Conservation (phyloP, 2,888 invertebrate species). For the Lasioglossum villosulum region DNA sequence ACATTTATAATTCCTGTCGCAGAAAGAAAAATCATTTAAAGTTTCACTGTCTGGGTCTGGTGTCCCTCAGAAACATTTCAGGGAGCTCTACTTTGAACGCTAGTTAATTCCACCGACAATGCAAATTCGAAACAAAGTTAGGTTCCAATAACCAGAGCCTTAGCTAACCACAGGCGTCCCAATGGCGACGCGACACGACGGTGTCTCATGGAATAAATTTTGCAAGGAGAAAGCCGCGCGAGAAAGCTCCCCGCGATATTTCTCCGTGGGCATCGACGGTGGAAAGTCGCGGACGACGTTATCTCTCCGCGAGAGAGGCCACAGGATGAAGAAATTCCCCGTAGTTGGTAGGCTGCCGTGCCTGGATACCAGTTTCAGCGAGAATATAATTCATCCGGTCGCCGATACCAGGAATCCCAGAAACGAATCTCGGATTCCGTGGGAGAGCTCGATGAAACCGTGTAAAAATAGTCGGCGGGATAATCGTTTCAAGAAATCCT, state of each 20-base stretch:
- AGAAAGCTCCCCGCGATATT: not conserved
- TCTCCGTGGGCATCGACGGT: not conserved
- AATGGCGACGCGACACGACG: not conserved
- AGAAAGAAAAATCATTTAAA: too few species aligned
- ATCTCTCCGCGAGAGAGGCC: not conserved
- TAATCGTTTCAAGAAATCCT: constrained; percentile 34
- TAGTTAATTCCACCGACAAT: too few species aligned
- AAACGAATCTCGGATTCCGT: constrained; percentile 18
- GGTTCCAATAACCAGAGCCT: not conserved
- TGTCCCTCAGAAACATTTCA: too few species aligned
- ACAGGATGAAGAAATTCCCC: constrained; percentile 2
- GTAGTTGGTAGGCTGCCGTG: not conserved
- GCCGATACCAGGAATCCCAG: constrained; percentile 24
- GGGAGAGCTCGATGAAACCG: constrained; percentile 17
- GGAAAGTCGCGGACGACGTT: not conserved
- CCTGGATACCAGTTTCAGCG: constrained; percentile 13
- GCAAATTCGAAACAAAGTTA: not conserved
- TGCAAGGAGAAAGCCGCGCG: not conserved
- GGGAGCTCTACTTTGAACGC: too few species aligned
- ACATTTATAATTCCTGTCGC: too few species aligned
- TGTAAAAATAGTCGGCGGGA: constrained; percentile 38
- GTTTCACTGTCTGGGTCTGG: too few species aligned
- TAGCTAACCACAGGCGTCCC: not conserved
- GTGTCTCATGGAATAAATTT: not conserved
- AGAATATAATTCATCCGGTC: constrained; percentile 16